Evolutionary conservation across 2,113 vertebrate genomes (phyloP).

Genomic region (Hiodon alosoides): DNA sequence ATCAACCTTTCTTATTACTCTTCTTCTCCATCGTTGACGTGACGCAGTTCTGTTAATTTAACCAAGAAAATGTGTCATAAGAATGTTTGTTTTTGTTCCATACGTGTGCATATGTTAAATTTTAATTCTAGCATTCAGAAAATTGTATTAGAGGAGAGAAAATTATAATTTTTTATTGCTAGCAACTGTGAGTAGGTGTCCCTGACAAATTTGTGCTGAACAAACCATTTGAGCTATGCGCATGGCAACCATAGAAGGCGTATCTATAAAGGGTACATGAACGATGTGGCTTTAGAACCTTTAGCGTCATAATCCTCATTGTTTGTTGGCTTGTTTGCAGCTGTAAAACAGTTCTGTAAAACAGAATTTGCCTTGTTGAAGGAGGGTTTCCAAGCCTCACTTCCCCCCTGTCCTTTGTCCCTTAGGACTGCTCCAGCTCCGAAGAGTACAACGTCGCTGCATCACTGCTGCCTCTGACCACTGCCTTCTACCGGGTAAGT

Average conservation of each 20-base stretch:
- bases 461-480: conserved; percentile 67
- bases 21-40: too few species aligned
- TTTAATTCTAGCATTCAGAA: background rate
- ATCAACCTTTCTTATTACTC: too few species aligned
- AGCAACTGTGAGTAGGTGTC: conserved; percentile 12
- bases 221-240: too few species aligned
- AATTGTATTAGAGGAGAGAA: conserved; percentile 9
- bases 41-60: background rate
- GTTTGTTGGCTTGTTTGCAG: background rate
- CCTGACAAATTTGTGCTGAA: too few species aligned
- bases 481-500: conserved; percentile 76
- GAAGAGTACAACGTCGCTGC: conserved; percentile 75
- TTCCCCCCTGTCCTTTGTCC: background rate
- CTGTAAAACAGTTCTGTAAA: too few species aligned
- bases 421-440: conserved; percentile 74
- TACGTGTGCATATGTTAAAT: conserved; percentile 2
- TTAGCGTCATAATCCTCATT: background rate
- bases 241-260: too few species aligned
- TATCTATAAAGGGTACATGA: too few species aligned
- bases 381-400: background rate
- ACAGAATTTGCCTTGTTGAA: too few species aligned
- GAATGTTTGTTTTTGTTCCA: background rate
- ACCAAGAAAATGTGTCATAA: background rate
- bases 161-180: conserved; percentile 20
- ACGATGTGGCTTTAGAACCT: too few species aligned